Evolutionary conservation across 2,113 vertebrate species (phyloP).

Genomic region (Toxotes chatareus): DNA sequence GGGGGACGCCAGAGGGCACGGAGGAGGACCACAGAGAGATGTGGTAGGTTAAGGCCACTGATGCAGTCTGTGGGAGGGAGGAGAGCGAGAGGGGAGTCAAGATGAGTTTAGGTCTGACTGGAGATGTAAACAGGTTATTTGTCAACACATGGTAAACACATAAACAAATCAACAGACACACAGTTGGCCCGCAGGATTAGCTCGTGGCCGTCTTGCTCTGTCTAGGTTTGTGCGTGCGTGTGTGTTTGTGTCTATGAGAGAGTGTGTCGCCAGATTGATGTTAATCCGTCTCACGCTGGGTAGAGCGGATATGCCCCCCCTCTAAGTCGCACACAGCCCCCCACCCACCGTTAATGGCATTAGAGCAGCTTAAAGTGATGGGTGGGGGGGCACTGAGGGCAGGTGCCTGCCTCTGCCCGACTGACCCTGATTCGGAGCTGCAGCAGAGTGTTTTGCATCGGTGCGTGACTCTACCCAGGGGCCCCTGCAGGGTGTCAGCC

Average conservation of each 20-base stretch:
- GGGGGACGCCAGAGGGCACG: background rate
- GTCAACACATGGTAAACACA: slow-evolving; percentile 48
- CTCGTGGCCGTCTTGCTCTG: slow-evolving; percentile 18
- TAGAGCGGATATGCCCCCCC: slow-evolving; percentile 57
- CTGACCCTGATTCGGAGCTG: slow-evolving; percentile 59
- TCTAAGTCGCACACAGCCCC: slow-evolving; percentile 34
- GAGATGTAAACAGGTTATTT: slow-evolving; percentile 58
- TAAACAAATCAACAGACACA: slow-evolving; percentile 64
- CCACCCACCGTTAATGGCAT: slow-evolving; percentile 64
- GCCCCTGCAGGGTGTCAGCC: no score
- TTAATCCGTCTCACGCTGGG: slow-evolving; percentile 65
- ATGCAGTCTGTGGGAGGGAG: slow-evolving; percentile 52
- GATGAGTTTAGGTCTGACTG: background rate
- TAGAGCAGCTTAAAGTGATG: slow-evolving; percentile 66
- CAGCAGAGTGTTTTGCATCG: slow-evolving; percentile 12
- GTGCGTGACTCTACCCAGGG: background rate
- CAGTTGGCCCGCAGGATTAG: slow-evolving; percentile 68
- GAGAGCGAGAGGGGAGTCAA: background rate
- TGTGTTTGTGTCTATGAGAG: background rate
- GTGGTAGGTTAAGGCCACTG: slow-evolving; percentile 66
- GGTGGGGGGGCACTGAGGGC: background rate
- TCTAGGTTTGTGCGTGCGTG: slow-evolving; percentile 33
- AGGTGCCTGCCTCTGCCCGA: slow-evolving; percentile 38
- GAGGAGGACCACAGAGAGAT: slow-evolving; percentile 38
- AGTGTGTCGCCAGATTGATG: slow-evolving; percentile 53